Evolutionary conservation across 2,113 vertebrate genomes (phyloP), one percentile per base, ranked within the genome.

Genomic region (Actinemys pallida): DNA sequence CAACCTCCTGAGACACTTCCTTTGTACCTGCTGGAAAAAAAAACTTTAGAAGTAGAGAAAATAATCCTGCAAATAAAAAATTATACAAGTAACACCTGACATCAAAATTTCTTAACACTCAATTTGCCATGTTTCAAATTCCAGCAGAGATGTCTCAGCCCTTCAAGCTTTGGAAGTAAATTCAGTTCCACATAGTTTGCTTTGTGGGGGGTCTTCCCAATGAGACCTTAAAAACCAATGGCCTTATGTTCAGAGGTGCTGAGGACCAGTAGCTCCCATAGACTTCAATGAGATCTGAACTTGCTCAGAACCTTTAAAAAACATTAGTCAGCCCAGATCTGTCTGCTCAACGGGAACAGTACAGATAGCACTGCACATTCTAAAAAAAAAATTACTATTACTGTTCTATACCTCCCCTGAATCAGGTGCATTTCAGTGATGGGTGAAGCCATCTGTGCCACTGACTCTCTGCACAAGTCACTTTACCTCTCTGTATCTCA

Each of bases 171-270:
- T n/a, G 47, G 80, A 91, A 31, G 39, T 25, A 79, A 92, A 84
- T 1, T 22, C 39, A 62, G 86, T 92, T 91, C 81, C 89, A 57
- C 86, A 75, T 75, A 88, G 83, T 95, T 96, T 93, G 56, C 86
- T 90, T 88, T 65, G 78, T 5, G 16, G 92, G 29, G 29, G 81
- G 86, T 35, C 54, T 91, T 95, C 86, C 53, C 90, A 86, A 81
- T 65, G 83, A 97, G 93, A 96, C 39, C 92, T 81, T 93, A 90
- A 94, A 96, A 96, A 49, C 49, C 45, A 81, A 31, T 39, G 53
- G 39, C 24, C 7, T 57, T 39, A 83, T 42, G n/a, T 57, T 42
- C 52, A 92, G 62, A 39, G 90, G 62, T 78, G 87, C 6, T 49
- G 20, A 93, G 29, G 5, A 96, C 24, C 35, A 90, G 59, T 90